Base-by-base conservation (phyloP, 1,140 invertebrate genomes). In the Limonius californicus region DNA sequence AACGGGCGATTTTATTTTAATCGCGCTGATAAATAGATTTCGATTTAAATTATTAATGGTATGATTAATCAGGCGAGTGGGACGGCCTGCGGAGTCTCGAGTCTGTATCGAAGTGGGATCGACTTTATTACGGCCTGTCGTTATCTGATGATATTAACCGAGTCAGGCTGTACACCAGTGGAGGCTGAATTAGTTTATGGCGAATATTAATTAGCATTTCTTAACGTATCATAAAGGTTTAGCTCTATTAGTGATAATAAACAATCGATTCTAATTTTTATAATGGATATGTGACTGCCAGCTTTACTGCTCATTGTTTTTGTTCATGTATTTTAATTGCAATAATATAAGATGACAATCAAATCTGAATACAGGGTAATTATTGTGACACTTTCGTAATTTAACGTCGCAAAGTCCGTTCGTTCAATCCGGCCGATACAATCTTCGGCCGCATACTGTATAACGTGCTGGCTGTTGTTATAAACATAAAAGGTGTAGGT, bases 1-100 rank as follows among this genome's bases (percentile, higher is more conserved):
- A 66, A 59, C 47, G 63, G 14, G 11, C 20, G 27, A 32, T 55
- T 55, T 55, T 57, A 62, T 62, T 65, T 65, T 62, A 62, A 65
- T 65, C 60, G 59, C 19, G 35, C 30, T 62, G 64, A 65, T 65
- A 65, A 65, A 65, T 65, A 65, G 64, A 65, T 58, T 59, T 56
- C 43, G 59, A 65, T 65, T 65, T 65, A 61, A 57, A 66, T 66
- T 66, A 66, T 66, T 66, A 66, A 66, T 66, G 60, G 57, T 45
- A 60, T 63, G 64, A 66, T 63, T 57, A 63, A 63, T 65, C 63
- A 62, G 30, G 21, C 16, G 61, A 63, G 59, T 59, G 59, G 63
- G 63, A 65, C 23, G 59, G 47, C 6, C 59, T 54, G 23, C 30
- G 35, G 23, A 50, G 20, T 21, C 20, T 50, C 45, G 20, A 12